phyloP scores from a whole-genome alignment of 2,888 invertebrate species.

The Lasioglossum leucozonium region DNA sequence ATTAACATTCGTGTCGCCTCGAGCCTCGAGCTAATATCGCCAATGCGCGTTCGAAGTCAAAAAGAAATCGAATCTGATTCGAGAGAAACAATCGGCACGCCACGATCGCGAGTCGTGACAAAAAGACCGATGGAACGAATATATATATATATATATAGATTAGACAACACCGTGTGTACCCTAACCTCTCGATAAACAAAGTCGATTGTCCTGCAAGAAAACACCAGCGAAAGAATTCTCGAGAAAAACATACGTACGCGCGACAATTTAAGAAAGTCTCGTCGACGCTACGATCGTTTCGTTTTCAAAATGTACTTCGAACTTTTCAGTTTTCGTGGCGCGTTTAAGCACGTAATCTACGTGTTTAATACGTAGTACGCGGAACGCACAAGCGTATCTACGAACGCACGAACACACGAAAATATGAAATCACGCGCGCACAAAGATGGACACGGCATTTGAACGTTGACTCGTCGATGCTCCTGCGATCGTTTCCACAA shows the following conservation, averaged over 20 bases:
- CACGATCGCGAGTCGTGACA: not conserved
- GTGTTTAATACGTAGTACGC: not conserved
- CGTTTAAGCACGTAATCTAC: not conserved
- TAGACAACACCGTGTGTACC: constrained; percentile 33
- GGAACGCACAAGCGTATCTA: not conserved
- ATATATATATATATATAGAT: no score
- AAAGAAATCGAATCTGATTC: not conserved
- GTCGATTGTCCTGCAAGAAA: not conserved
- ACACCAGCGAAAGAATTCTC: constrained; percentile 42
- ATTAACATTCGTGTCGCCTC: constrained; percentile 38
- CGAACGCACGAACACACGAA: not conserved
- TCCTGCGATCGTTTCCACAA: not conserved
- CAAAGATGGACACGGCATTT: not conserved
- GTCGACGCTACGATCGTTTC: constrained; percentile 56
- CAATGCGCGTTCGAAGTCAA: not conserved
- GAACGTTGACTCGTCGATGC: not conserved
- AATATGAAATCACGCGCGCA: not conserved
- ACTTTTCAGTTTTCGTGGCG: constrained; percentile 5
- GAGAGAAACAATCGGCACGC: not conserved
- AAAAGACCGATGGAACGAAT: not conserved
- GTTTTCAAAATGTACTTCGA: constrained; percentile 56
- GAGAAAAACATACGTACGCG: constrained; percentile 65
- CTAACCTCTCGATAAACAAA: constrained; percentile 67
- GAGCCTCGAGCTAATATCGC: constrained; percentile 23
- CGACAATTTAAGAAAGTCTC: constrained; percentile 38